These are phyloP conservation scores for Neuroterus valhalla DNA, from an alignment of 1,140 invertebrate species.

Conservation along the genomic window DNA sequence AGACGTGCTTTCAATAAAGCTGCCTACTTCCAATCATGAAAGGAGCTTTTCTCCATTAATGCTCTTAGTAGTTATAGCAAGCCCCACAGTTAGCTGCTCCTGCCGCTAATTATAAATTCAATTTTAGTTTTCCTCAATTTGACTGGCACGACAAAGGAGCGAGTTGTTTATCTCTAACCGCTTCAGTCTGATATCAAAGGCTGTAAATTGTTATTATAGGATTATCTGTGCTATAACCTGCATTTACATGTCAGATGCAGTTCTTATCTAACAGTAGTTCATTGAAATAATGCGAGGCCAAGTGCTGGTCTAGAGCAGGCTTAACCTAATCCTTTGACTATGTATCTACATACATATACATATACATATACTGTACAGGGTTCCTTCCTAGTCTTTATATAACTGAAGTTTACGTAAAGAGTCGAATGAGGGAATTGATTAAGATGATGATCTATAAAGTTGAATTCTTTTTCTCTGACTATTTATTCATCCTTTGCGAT, in stretches of 20 bases:
- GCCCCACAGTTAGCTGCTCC: slow-evolving; percentile 4
- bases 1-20: slow-evolving; percentile 7
- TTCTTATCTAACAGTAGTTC: too few relatives aligned
- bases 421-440: not conserved
- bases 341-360: too few relatives aligned
- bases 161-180: slow-evolving; percentile 1
- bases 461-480: not conserved
- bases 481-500: not conserved
- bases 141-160: not conserved
- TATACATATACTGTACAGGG: too few relatives aligned
- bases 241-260: too few relatives aligned
- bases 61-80: slow-evolving; percentile 25
- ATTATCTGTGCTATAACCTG: not conserved
- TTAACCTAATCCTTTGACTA: too few relatives aligned
- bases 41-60: slow-evolving; percentile 24
- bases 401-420: too few relatives aligned
- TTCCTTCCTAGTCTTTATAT: too few relatives aligned
- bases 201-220: slow-evolving; percentile 4
- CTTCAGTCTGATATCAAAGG: not conserved
- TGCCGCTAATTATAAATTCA: slow-evolving; percentile 10
- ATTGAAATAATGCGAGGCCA: too few relatives aligned
- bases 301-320: too few relatives aligned
- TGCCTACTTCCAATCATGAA: slow-evolving; percentile 10
- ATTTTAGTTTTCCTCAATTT: slow-evolving; percentile 27
- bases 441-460: not conserved